Conservation (phyloP, 2,797 vertebrate species). For the Selene dorsalis region DNA sequence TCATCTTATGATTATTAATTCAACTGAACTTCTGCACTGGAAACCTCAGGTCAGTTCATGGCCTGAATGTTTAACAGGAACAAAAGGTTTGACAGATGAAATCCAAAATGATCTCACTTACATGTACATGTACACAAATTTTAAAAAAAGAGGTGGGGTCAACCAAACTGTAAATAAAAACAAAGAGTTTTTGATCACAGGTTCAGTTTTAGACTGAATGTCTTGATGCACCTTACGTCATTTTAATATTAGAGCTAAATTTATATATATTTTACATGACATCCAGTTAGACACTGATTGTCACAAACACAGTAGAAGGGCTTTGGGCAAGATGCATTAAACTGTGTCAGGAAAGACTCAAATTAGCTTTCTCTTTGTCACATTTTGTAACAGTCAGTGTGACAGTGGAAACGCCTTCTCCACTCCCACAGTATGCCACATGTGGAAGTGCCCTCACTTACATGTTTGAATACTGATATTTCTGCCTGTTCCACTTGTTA, state of each 20-base stretch:
- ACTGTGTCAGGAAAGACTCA: not conserved
- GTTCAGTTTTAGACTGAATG: not conserved
- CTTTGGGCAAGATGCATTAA: not conserved
- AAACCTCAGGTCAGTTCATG: conserved; percentile 31
- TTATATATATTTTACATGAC: not conserved
- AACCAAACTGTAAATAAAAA: not conserved
- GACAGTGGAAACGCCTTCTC: not conserved
- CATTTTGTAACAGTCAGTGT: not conserved
- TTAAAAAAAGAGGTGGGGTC: conserved; percentile 8
- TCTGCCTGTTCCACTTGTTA: not conserved
- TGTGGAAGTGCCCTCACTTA: not conserved
- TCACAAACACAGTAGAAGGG: conserved; percentile 1
- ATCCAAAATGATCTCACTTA: not conserved
- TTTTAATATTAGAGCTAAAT: not conserved
- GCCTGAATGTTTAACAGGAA: conserved; percentile 13
- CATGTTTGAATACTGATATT: not conserved
- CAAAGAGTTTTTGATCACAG: not conserved
- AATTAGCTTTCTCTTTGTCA: not conserved
- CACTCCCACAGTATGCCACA: not conserved
- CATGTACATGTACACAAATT: not conserved
- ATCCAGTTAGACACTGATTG: not conserved
- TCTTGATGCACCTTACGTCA: not conserved
- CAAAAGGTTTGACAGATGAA: conserved; percentile 8
- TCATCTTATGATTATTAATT: conserved; percentile 25
- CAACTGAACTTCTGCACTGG: conserved; percentile 29